Conservation (phyloP, 2,113 vertebrate species). For the Actinemys pallida region DNA sequence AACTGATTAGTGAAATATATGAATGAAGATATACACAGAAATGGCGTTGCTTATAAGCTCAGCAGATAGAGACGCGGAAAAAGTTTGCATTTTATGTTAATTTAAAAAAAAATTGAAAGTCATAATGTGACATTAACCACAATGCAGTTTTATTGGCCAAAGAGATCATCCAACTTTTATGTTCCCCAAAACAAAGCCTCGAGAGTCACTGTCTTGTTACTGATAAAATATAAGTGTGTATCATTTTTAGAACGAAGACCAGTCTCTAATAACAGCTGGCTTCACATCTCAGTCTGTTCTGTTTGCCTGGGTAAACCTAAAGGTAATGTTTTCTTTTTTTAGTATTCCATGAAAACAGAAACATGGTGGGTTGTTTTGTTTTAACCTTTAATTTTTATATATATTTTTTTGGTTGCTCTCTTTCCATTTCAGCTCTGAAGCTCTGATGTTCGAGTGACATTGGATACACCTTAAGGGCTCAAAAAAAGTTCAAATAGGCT, state of each 20-base stretch:
- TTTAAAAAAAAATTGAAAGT: background rate
- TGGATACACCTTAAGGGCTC: slow-evolving; percentile 60
- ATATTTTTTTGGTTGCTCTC: slow-evolving; percentile 33
- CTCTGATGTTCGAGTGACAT: slow-evolving; percentile 71
- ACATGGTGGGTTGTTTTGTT: slow-evolving; percentile 49
- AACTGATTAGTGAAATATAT: background rate
- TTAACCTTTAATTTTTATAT: slow-evolving; percentile 51
- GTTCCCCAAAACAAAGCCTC: slow-evolving; percentile 10
- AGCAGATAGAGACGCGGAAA: background rate
- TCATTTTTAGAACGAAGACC: slow-evolving; percentile 61
- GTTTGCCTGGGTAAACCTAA: slow-evolving; percentile 49
- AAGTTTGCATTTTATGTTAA: background rate
- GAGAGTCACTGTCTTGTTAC: slow-evolving; percentile 14
- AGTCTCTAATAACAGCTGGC: slow-evolving; percentile 42
- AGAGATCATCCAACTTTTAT: background rate
- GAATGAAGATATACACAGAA: background rate
- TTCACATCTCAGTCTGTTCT: slow-evolving; percentile 57
- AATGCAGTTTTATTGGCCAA: background rate
- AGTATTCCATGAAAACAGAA: slow-evolving; percentile 67
- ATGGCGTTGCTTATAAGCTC: background rate
- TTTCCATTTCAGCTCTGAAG: slow-evolving; percentile 58
- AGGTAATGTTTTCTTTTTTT: slow-evolving; percentile 63
- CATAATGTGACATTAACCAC: slow-evolving; percentile 23
- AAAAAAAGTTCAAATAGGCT: slow-evolving; percentile 52
- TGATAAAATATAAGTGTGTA: slow-evolving; percentile 26